Base-by-base conservation (phyloP, 2,113 vertebrate genomes). In the Solea senegalensis region DNA sequence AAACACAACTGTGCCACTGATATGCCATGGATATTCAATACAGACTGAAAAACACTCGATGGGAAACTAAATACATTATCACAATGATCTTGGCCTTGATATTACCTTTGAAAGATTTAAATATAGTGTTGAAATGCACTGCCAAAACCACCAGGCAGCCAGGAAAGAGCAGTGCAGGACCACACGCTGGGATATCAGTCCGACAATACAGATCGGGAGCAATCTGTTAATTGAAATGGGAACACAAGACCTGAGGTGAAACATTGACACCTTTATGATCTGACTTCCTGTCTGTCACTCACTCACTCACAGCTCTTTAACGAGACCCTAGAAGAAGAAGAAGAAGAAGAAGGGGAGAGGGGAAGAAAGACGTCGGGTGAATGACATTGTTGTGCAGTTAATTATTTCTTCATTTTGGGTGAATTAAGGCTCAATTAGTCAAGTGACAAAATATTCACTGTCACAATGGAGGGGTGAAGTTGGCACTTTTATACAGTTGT, bases 151-250 rank as follows among this genome's bases (percentile, higher is more conserved):
- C 8, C 9, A 9, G n/a, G n/a, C 40, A 59, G 74, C 67, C 41
- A 56, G 26, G 65, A 82, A 86, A 76, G 74, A 84, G 81, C 83
- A 87, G 72, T 52, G 10, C 14, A 9, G 27, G 44, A 73, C 79
- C 74, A 56, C 83, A 64, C 68, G 67, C 81, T 72, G 85, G 59
- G 73, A 70, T 65, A 59, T 53, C 44, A 13, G 43, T 48, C 71
- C 53, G 61, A 66, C 52, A 69, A 34, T 21, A 59, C 64, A 28
- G 68, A 65, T 16, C 56, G 62, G 28, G 44, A 74, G 34, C n/a
- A 12, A 85, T 82, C 86, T 85, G 88, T 82, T 90, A 90, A 90
- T 88, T 90, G 83, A 87, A 76, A 70, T 69, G 88, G 81, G 78
- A 87, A 67, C 56, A 65, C 74, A 78, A n/a, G 56, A 72, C 60